phyloP scores from a whole-genome alignment of 2,888 invertebrate species.

The Saturnia pavonia region DNA sequence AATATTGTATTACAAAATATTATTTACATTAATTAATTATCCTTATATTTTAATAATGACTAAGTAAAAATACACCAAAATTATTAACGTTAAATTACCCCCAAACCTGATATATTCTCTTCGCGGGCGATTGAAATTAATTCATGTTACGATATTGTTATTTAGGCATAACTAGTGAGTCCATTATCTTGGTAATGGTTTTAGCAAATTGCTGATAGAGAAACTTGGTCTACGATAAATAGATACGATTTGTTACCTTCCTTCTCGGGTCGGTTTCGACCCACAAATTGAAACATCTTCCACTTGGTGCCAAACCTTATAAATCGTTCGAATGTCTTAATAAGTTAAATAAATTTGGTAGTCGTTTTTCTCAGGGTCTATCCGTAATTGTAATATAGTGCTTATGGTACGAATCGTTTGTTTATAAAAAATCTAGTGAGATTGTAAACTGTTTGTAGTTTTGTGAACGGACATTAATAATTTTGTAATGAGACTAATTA shows the following conservation, averaged over 20 bases:
- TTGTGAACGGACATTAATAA: too few species aligned
- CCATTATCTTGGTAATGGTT: constrained; percentile 62
- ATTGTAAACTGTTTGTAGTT: too few species aligned
- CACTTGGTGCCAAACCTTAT: constrained; percentile 14
- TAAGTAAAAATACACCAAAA: not conserved
- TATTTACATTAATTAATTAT: not conserved
- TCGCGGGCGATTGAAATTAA: constrained; percentile 20
- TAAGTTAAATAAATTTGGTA: constrained; percentile 17
- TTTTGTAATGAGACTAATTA: too few species aligned
- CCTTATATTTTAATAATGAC: not conserved
- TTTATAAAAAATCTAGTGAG: too few species aligned
- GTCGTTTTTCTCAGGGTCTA: not conserved
- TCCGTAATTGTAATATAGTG: too few species aligned
- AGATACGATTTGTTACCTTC: constrained; percentile 63
- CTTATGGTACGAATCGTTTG: too few species aligned
- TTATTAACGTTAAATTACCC: not conserved
- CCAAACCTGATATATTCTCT: constrained; percentile 3
- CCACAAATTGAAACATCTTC: constrained; percentile 16
- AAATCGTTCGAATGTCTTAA: constrained; percentile 19
- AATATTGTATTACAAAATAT: not conserved
- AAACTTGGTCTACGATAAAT: constrained; percentile 68
- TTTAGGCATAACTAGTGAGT: constrained; percentile 27
- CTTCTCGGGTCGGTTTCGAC: constrained; percentile 20
- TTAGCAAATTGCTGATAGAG: constrained; percentile 67
- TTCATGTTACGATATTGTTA: constrained; percentile 21